These are phyloP conservation scores for Notiomystis cincta DNA, from an alignment of 2,113 vertebrate genomes.

Conservation along the genomic window DNA sequence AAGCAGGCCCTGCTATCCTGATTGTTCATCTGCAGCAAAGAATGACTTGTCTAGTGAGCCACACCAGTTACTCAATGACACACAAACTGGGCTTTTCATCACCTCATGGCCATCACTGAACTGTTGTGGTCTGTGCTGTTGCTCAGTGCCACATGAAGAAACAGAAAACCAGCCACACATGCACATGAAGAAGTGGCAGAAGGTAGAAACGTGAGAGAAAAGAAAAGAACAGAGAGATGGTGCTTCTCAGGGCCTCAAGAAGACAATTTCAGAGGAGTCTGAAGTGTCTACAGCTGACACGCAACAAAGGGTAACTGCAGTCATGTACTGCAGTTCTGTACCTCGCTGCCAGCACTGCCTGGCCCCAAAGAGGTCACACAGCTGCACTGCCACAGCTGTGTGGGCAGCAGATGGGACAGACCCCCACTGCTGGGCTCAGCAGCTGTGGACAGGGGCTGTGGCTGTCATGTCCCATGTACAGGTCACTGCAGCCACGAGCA, in stretches of 20 bases:
- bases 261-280: background rate
- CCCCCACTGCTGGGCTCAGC: rapidly evolving
- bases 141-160: background rate
- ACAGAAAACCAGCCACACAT: background rate
- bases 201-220: background rate
- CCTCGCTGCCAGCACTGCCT: background rate
- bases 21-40: background rate
- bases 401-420: background rate
- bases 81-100: background rate
- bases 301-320: background rate
- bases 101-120: background rate
- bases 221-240: background rate
- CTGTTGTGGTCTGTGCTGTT: rapidly evolving
- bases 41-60: background rate
- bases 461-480: rapidly evolving
- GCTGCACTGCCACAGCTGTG: background rate
- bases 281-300: background rate
- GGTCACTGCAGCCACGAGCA: background rate
- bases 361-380: background rate
- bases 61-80: background rate
- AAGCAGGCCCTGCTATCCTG: background rate
- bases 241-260: background rate
- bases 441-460: rapidly evolving
- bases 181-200: background rate
- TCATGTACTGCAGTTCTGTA: no score